These are phyloP conservation scores for Prionace glauca DNA, from an alignment of 2,797 vertebrate species.

Conservation along the genomic window DNA sequence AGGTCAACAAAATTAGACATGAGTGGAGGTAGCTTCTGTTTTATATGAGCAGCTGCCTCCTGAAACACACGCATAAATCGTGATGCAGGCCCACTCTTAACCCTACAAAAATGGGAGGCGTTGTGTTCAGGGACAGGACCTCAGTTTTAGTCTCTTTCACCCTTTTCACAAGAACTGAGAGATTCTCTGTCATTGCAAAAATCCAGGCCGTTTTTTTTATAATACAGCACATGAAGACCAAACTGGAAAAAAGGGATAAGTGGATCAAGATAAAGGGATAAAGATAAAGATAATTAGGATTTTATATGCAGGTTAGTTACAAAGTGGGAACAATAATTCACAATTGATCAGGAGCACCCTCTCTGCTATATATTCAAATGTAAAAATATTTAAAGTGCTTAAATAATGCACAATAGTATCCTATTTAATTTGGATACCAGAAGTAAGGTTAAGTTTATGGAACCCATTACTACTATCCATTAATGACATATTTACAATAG, in stretches of 20 bases:
- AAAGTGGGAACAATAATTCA: neutral
- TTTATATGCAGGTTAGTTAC: neutral
- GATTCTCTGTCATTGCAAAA: no score
- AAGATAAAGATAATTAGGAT: neutral
- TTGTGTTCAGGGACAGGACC: no score
- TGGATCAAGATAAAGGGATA: neutral
- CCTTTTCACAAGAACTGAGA: no score
- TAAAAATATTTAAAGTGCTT: neutral
- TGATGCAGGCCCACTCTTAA: no score
- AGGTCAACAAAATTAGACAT: no score
- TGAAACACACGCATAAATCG: no score
- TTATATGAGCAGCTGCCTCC: no score
- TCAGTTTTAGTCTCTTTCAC: no score
- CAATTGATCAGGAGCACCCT: neutral
- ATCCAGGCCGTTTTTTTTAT: neutral
- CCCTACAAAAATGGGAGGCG: no score
- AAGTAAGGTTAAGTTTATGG: neutral
- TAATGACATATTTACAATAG: neutral
- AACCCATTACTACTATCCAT: neutral
- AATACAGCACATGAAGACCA: neutral
- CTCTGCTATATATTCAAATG: neutral
- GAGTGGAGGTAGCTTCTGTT: no score
- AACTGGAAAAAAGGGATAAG: neutral
- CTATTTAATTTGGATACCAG: neutral
- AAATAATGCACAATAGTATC: neutral